Evolutionary conservation across 2,888 invertebrate species (phyloP).

Genomic region (Conomelus anceps): DNA sequence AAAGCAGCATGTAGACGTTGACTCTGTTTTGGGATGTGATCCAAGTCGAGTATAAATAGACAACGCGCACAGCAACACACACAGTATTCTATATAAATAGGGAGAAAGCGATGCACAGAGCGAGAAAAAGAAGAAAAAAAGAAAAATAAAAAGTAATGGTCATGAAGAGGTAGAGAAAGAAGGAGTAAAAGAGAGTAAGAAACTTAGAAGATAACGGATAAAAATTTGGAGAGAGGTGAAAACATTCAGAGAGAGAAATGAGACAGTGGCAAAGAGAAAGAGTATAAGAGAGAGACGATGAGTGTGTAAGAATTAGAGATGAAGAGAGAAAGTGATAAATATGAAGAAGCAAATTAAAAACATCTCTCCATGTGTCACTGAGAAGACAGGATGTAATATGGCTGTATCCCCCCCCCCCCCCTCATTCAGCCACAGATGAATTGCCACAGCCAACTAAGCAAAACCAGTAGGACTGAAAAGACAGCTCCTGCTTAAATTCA

Average conservation of each 20-base stretch:
- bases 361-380: neutral
- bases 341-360: neutral
- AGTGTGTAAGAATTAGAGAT: neutral
- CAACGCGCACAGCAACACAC: neutral
- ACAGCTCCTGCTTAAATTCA: neutral
- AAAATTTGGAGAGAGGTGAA: neutral
- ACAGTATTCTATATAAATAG: neutral
- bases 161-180: neutral
- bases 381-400: neutral
- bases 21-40: neutral
- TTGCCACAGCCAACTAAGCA: too few species aligned
- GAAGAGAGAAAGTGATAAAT: neutral
- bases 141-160: neutral
- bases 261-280: neutral
- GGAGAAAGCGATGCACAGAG: neutral
- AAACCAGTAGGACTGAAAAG: neutral
- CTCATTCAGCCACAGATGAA: too few species aligned
- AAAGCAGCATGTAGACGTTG: neutral
- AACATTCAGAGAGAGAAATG: neutral
- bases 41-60: neutral
- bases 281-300: neutral
- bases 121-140: neutral
- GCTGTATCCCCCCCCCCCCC: neutral
- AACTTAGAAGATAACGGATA: neutral
- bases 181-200: neutral